Conservation (phyloP, 2,888 invertebrate genomes). For the Drosophila picticornis region DNA sequence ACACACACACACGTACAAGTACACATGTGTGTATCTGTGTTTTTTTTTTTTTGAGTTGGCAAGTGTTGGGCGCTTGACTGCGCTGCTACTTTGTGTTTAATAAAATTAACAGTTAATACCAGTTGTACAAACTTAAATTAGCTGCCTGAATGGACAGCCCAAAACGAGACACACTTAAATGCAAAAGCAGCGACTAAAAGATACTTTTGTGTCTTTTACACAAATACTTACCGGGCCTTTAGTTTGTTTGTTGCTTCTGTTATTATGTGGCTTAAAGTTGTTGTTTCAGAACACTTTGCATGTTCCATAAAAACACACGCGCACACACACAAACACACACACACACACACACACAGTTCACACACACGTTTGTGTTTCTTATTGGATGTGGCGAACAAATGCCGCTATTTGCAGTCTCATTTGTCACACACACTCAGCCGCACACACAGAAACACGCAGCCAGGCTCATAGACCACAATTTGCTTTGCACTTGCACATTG, state of each 20-base stretch:
- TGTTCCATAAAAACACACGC: constrained; percentile 56
- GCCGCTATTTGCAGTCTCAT: constrained; percentile 63
- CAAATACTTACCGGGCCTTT: constrained; percentile 39
- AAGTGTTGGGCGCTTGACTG: constrained; percentile 54
- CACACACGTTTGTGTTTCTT: constrained; percentile 42
- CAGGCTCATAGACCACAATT: constrained; percentile 64
- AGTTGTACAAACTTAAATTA: constrained; percentile 74
- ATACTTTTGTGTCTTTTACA: constrained; percentile 18
- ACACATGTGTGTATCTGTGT: constrained; percentile 10
- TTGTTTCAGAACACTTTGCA: constrained; percentile 37
- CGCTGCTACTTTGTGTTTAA: constrained; percentile 58
- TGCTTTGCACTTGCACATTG: constrained; percentile 70
- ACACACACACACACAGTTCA: constrained; percentile 24
- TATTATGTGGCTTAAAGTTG: constrained; percentile 19
- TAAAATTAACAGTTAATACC: constrained; percentile 79
- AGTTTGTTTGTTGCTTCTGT: constrained; percentile 15
- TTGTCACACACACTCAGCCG: constrained; percentile 52
- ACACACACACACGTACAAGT: constrained; percentile 3
- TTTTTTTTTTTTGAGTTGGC: constrained; percentile 44
- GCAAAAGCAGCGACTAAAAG: constrained; percentile 5
- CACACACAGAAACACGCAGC: constrained; percentile 29
- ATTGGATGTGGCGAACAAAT: constrained; percentile 32
- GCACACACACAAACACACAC: constrained; percentile 26
- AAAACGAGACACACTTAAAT: constrained; percentile 11
- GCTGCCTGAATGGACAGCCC: constrained; percentile 36